phyloP scores from a whole-genome alignment of 2,888 invertebrate genomes.

The Marronus borbonicus region DNA sequence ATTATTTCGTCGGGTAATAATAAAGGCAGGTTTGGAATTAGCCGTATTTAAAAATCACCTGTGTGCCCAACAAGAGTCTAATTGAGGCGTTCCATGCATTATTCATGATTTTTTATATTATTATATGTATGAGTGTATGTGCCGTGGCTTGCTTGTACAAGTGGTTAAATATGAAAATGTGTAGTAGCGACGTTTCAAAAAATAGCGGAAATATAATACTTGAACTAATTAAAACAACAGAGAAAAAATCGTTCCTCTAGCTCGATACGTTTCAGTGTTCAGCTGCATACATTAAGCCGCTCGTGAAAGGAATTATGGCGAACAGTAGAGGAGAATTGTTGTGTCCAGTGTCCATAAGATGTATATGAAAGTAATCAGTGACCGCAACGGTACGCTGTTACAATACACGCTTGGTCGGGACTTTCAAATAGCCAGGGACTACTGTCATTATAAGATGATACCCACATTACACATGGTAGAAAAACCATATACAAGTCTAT shows the following conservation, averaged over 20 bases:
- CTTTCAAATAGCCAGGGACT: constrained; percentile 61
- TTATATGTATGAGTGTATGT: constrained; percentile 32
- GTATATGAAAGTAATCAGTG: constrained; percentile 67
- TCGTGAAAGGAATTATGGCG: constrained; percentile 56
- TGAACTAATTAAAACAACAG: constrained; percentile 56
- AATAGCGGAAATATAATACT: constrained; percentile 55
- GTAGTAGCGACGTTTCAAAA: constrained; percentile 49
- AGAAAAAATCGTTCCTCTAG: constrained; percentile 56
- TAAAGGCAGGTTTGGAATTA: constrained; percentile 17
- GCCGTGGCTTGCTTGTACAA: not conserved
- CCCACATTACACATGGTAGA: constrained; percentile 1
- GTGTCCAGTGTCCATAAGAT: constrained; percentile 61
- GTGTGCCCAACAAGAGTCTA: constrained; percentile 41
- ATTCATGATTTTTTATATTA: constrained; percentile 34
- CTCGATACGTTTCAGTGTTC: constrained; percentile 55
- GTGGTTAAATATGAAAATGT: constrained; percentile 48
- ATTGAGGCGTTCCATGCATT: constrained; percentile 29
- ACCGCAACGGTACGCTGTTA: constrained; percentile 67
- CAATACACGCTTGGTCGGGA: constrained; percentile 68
- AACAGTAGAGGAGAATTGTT: constrained; percentile 58
- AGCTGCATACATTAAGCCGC: constrained; percentile 53
- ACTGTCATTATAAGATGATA: constrained; percentile 48
- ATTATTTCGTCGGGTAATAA: constrained; percentile 39
- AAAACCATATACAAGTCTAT: not conserved
- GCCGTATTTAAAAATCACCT: constrained; percentile 43